Evolutionary conservation across 2,113 vertebrate species (phyloP).

Genomic region (Lonchura striata): DNA sequence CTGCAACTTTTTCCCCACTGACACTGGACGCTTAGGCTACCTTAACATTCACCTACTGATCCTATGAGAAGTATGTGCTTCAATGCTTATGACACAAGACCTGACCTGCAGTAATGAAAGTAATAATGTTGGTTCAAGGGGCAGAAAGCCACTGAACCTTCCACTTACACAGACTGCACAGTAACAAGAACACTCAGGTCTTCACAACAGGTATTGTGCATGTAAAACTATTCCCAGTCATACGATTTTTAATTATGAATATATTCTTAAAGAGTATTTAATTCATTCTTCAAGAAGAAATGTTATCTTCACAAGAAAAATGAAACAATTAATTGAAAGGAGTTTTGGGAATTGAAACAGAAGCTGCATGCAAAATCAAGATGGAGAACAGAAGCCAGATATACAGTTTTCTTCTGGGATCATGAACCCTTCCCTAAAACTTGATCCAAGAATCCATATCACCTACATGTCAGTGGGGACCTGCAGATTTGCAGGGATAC

Average conservation of each 20-base stretch:
- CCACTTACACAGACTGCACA: not conserved
- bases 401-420: not conserved
- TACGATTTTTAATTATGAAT: not conserved
- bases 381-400: not conserved
- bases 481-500: constrained; percentile 18
- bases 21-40: not conserved
- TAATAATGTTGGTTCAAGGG: not conserved
- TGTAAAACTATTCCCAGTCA: not conserved
- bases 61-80: not conserved
- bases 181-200: not conserved
- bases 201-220: not conserved
- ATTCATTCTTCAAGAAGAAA: not conserved
- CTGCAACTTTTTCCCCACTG: not conserved
- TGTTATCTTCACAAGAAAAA: not conserved
- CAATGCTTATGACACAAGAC: not conserved
- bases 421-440: constrained; percentile 4
- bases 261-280: not conserved
- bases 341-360: not conserved
- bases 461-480: constrained; percentile 19
- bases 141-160: not conserved
- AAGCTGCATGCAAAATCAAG: not conserved
- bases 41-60: not conserved
- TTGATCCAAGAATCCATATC: constrained; percentile 31
- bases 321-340: not conserved
- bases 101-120: not conserved